Conservation (phyloP, 53 echinoderm and acorn worm species). For the Antedon mediterranea region DNA sequence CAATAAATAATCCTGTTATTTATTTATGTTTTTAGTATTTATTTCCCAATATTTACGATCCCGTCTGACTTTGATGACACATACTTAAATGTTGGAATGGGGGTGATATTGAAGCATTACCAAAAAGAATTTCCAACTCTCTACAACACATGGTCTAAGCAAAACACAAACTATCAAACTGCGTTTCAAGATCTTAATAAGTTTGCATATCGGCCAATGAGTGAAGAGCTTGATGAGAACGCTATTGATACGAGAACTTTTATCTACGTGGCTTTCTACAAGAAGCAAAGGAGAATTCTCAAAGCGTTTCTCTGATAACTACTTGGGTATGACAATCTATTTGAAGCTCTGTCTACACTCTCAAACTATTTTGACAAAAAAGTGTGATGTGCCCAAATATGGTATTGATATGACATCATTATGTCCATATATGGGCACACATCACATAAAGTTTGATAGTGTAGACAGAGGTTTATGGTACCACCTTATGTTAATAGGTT, state of each 20-base stretch:
- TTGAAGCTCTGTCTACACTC: too few relatives aligned
- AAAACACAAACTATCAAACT: constrained; percentile 2
- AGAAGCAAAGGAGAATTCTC: constrained; percentile 16
- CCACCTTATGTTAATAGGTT: too few relatives aligned
- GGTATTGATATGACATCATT: too few relatives aligned
- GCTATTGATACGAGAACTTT: constrained; percentile 19
- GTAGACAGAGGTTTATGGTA: too few relatives aligned
- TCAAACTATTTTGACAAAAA: too few relatives aligned
- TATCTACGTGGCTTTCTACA: constrained; percentile 13
- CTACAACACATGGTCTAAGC: constrained; percentile 7
- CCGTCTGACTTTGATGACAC: constrained; percentile 24
- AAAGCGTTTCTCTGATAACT: constrained; percentile 8
- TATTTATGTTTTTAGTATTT: neutral
- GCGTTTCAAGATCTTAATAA: constrained; percentile 12
- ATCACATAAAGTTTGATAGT: too few relatives aligned
- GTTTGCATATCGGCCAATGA: constrained; percentile 20
- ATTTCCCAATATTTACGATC: constrained; percentile 9
- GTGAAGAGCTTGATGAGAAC: neutral
- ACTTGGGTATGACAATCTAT: constrained; percentile 27
- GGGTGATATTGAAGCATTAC: constrained; percentile 1
- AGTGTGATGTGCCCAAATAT: neutral
- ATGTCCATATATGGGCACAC: too few relatives aligned
- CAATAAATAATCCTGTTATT: too few relatives aligned
- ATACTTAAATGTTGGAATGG: constrained; percentile 17
- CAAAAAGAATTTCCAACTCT: neutral